Conservation (phyloP, 2,797 vertebrate species). For the Poecile montanus region DNA sequence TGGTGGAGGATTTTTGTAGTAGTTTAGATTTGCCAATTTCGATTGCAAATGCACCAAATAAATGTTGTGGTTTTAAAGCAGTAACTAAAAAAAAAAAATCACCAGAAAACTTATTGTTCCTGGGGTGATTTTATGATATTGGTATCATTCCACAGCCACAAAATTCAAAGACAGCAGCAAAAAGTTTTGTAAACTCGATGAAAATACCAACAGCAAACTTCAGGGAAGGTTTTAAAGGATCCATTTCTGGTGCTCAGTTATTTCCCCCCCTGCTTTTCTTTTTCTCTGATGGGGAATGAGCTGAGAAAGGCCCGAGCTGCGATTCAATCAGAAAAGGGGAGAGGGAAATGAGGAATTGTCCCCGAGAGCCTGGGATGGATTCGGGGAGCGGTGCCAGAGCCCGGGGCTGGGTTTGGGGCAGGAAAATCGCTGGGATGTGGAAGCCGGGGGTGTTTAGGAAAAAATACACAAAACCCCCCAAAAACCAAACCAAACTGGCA, state of each 20-base stretch:
- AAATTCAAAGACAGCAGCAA: neutral
- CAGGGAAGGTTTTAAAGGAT: neutral
- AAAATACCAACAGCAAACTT: neutral
- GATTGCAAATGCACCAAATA: too few species aligned
- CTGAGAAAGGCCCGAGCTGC: neutral
- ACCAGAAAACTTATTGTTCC: too few species aligned
- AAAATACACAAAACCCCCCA: rapidly evolving
- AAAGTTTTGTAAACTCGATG: neutral
- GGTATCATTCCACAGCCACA: neutral
- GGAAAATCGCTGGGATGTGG: too few species aligned
- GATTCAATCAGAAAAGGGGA: rapidly evolving
- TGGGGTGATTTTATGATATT: too few species aligned
- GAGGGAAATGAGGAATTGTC: neutral
- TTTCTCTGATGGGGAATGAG: rapidly evolving
- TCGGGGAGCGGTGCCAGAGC: rapidly evolving
- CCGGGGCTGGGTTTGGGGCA: rapidly evolving
- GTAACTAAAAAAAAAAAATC: too few species aligned
- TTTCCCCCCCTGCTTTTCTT: neutral
- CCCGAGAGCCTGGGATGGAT: rapidly evolving
- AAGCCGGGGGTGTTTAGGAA: too few species aligned
- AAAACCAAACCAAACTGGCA: neutral
- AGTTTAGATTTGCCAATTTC: too few species aligned
- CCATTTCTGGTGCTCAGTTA: rapidly evolving
- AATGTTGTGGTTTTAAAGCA: too few species aligned
- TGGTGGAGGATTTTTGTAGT: neutral